phyloP scores from a whole-genome alignment of 2,113 vertebrate genomes.

The Crotalus viridis region DNA sequence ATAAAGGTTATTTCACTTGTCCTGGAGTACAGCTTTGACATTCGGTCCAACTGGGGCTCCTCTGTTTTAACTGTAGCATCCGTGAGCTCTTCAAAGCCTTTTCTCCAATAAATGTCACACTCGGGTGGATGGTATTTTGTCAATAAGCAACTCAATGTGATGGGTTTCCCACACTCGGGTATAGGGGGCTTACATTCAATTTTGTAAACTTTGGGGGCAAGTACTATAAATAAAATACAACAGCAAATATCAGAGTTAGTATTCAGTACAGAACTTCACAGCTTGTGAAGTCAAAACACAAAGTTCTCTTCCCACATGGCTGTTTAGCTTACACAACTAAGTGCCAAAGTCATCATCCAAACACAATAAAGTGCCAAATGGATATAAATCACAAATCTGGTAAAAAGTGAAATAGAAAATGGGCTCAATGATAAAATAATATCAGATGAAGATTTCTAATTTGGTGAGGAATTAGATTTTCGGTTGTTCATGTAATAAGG shows the following conservation, averaged over 20 bases:
- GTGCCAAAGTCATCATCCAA: background rate
- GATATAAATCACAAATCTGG: background rate
- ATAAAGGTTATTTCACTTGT: background rate
- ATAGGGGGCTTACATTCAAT: constrained; percentile 9
- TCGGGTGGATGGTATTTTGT: background rate
- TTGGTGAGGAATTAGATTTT: background rate
- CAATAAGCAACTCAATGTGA: constrained; percentile 24
- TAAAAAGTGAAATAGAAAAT: background rate
- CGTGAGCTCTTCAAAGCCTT: background rate
- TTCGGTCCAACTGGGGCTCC: background rate
- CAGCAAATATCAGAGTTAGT: background rate
- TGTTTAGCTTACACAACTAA: background rate
- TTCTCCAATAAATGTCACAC: constrained; percentile 22
- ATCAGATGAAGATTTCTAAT: too few relatives aligned
- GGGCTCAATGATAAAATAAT: background rate
- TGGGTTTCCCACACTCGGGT: background rate
- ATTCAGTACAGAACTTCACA: background rate
- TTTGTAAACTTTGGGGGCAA: constrained; percentile 2
- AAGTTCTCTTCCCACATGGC: background rate
- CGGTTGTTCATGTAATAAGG: background rate
- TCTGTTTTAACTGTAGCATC: background rate
- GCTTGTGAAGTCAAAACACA: background rate
- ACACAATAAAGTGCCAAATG: background rate
- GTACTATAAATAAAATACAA: constrained; percentile 22
- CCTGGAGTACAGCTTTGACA: constrained; percentile 3